A percentile compares a stretch with the other conserved stretches of the same genome.
Evolutionary conservation across 2,113 vertebrate species (phyloP).

Genomic region (Rattus rattus): DNA sequence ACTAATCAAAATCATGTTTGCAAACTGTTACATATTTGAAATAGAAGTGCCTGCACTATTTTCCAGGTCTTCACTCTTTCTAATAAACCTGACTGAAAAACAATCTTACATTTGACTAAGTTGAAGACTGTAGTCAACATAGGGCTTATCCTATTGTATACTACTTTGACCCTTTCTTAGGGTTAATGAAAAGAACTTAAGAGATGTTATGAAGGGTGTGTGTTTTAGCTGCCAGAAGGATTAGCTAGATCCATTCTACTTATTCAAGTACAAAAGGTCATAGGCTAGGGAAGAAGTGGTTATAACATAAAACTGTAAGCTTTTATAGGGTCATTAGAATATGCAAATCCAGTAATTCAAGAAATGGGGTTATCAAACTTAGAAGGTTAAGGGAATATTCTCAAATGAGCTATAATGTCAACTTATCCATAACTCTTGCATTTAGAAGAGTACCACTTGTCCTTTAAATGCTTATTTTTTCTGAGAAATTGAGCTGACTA

Average conservation of each 20-base stretch:
- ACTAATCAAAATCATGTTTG: background rate
- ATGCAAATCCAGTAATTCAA: constrained; percentile 70
- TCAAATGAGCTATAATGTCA: constrained; percentile 60
- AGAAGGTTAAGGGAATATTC: constrained; percentile 57
- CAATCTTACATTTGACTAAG: constrained; percentile 45
- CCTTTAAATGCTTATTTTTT: constrained; percentile 58
- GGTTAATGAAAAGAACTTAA: constrained; percentile 62
- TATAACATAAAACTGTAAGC: constrained; percentile 60
- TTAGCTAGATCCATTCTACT: constrained; percentile 60
- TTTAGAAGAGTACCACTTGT: constrained; percentile 51
- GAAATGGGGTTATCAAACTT: constrained; percentile 63
- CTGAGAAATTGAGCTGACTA: constrained; percentile 12
- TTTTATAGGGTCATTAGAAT: constrained; percentile 58
- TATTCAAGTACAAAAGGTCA: constrained; percentile 70
- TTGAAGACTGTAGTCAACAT: background rate
- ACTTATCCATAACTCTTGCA: constrained; percentile 53
- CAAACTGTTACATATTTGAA: background rate
- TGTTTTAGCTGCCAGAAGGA: constrained; percentile 53
- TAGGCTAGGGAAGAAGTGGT: constrained; percentile 44
- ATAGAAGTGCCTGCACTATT: background rate
- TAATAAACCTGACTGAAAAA: constrained; percentile 24
- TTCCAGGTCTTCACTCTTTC: constrained; percentile 16
- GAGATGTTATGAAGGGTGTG: constrained; percentile 29
- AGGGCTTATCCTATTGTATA: background rate
- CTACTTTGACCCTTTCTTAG: constrained; percentile 41